These are phyloP conservation scores for Ceratothoa steindachneri DNA, from an alignment of 2,888 invertebrate genomes.

Conservation along the genomic window DNA sequence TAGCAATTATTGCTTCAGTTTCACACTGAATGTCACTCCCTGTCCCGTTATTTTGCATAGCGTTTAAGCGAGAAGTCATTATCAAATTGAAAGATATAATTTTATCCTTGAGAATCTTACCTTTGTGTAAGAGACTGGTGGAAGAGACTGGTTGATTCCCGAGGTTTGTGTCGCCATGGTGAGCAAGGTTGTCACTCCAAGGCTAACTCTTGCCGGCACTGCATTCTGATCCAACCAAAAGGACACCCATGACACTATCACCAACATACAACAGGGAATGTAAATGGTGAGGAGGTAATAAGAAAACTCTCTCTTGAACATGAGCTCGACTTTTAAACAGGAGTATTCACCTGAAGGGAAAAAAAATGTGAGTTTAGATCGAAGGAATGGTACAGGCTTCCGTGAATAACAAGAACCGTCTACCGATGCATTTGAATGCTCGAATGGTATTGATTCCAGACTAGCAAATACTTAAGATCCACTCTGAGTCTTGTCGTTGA, in stretches of 20 bases:
- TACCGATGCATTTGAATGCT: no score
- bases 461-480: no score
- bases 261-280: conserved; percentile 57
- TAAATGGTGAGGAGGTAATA: conserved; percentile 60
- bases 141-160: conserved; percentile 55
- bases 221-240: conserved; percentile 55
- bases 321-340: conserved; percentile 57
- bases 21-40: no score
- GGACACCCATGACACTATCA: conserved; percentile 54
- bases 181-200: conserved; percentile 57
- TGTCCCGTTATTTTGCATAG: no score
- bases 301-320: conserved; percentile 57
- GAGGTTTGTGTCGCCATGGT: conserved; percentile 57
- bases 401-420: no score
- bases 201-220: conserved; percentile 53
- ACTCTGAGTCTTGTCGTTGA: no score
- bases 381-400: no score
- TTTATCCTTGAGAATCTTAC: conserved; percentile 53
- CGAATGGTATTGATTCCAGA: no score
- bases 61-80: no score
- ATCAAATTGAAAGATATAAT: no score
- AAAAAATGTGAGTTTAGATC: no score
- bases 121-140: conserved; percentile 60
- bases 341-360: conserved; percentile 56
- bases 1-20: no score